Conservation (phyloP, 1,140 invertebrate genomes). For the Halesus radiatus region DNA sequence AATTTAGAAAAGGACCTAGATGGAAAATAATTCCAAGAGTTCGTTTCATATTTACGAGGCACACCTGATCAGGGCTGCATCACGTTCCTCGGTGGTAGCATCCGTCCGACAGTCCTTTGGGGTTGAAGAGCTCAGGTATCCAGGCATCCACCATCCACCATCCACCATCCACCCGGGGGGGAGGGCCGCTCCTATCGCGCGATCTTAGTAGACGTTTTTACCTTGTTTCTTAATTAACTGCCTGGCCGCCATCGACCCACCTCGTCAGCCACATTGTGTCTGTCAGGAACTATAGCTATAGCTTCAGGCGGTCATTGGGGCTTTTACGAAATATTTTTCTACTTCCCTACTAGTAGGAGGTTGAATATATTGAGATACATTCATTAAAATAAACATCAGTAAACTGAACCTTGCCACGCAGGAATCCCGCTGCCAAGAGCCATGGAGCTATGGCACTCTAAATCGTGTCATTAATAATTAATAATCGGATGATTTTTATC, state of each 20-base stretch:
- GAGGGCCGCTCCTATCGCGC: slow-evolving; percentile 30
- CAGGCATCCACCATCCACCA: background rate
- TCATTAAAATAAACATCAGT: too few species aligned
- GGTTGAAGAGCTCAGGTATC: too few species aligned
- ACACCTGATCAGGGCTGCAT: background rate
- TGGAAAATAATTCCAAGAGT: too few species aligned
- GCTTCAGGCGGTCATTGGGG: background rate
- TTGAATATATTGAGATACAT: background rate
- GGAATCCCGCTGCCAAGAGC: too few species aligned
- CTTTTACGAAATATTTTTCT: background rate
- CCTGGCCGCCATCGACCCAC: slow-evolving; percentile 20
- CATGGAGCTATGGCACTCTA: too few species aligned
- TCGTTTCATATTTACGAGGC: too few species aligned
- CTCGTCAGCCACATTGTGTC: background rate
- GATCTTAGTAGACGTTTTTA: slow-evolving; percentile 38
- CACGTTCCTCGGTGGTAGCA: background rate
- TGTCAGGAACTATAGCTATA: background rate
- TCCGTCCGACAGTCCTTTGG: background rate
- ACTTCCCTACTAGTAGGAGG: background rate
- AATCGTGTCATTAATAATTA: too few species aligned
- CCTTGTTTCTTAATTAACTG: slow-evolving; percentile 51
- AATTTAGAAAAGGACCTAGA: too few species aligned
- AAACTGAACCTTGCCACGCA: too few species aligned
- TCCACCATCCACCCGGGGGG: too few species aligned
- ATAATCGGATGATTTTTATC: too few species aligned